phyloP scores from a whole-genome alignment of 2,797 vertebrate genomes.

The Sebastiscus albofasciatus region DNA sequence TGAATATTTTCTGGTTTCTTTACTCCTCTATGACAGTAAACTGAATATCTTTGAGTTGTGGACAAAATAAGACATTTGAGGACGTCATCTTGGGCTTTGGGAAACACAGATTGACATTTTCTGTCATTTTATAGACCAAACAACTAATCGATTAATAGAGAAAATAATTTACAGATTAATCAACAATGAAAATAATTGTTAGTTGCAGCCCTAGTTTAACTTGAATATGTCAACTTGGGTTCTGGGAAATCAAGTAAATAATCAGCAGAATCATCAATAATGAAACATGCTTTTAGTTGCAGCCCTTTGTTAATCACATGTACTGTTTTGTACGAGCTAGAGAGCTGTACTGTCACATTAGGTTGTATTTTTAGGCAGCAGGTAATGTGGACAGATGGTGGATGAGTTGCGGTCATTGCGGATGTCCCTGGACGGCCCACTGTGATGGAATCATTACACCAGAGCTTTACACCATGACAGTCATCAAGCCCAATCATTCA shows the following conservation, averaged over 20 bases:
- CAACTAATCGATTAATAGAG: too few species aligned
- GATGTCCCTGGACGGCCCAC: constrained; percentile 36
- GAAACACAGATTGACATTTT: rapidly evolving
- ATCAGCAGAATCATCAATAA: not conserved
- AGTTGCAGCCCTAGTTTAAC: not conserved
- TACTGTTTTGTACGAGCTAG: not conserved
- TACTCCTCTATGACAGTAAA: too few species aligned
- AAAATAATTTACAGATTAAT: too few species aligned
- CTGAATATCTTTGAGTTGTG: too few species aligned
- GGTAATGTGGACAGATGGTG: constrained; percentile 54
- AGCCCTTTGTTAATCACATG: not conserved
- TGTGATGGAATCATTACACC: constrained; percentile 60
- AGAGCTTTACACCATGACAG: constrained; percentile 54
- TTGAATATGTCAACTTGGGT: not conserved
- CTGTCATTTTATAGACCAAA: too few species aligned
- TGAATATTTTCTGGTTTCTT: too few species aligned
- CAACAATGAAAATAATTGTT: too few species aligned
- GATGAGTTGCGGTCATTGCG: constrained; percentile 46
- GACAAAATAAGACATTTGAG: too few species aligned
- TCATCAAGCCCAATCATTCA: constrained; percentile 58
- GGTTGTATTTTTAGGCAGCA: constrained; percentile 13
- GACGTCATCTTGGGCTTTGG: too few species aligned
- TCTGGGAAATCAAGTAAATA: not conserved
- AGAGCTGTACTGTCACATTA: not conserved
- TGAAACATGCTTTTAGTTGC: not conserved